phyloP scores from a whole-genome alignment of 2,797 vertebrate genomes.

The Cuniculus paca region DNA sequence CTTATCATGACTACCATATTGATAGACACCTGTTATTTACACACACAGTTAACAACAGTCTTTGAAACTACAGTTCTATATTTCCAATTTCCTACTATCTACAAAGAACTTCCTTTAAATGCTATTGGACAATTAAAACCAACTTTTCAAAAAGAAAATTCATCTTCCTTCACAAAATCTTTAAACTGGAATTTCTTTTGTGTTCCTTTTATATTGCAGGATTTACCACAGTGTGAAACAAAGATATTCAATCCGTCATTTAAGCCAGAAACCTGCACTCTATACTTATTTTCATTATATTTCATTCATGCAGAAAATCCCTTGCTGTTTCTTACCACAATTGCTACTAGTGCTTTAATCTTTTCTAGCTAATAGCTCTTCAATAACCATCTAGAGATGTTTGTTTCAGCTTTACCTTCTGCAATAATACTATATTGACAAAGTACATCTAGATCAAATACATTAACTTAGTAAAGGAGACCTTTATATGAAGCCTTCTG shows the following conservation, averaged over 20 bases:
- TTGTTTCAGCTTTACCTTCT: background rate
- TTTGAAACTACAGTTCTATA: background rate
- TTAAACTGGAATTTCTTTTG: background rate
- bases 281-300: background rate
- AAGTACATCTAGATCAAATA: background rate
- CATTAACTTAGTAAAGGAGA: background rate
- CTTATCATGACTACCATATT: too few species aligned
- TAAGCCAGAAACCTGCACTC: background rate
- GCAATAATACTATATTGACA: background rate
- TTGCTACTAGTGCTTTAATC: background rate
- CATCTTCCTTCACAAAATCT: background rate
- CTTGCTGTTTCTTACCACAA: background rate
- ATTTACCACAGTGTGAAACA: background rate
- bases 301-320: background rate
- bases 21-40: background rate
- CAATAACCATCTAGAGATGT: background rate
- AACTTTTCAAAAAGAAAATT: slow-evolving; percentile 35
- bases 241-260: background rate
- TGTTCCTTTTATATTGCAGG: background rate
- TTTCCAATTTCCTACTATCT: background rate
- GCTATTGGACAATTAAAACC: background rate
- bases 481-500: background rate
- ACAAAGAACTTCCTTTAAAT: background rate
- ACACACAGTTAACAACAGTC: background rate
- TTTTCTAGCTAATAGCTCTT: background rate